Evolutionary conservation across 2,888 invertebrate species (phyloP).

Genomic region (Anaspis maculata): DNA sequence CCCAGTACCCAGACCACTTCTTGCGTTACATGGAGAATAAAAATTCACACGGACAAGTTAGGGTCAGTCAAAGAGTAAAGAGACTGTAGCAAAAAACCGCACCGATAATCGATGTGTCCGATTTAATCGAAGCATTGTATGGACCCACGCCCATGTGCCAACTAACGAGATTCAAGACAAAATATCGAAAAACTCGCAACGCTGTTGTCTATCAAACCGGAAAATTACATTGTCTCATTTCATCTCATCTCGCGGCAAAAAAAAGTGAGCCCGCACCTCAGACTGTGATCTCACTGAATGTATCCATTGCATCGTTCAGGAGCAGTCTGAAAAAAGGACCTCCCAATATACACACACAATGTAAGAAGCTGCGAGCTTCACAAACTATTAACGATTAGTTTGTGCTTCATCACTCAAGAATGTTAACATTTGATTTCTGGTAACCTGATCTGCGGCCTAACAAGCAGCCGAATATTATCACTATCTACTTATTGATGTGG

Average conservation of each 20-base stretch:
- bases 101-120: conserved; percentile 23
- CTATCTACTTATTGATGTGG: conserved; percentile 28
- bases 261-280: conserved; percentile 16
- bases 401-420: conserved; percentile 40
- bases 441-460: conserved; percentile 35
- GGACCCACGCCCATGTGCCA: conserved; percentile 20
- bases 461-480: conserved; percentile 26
- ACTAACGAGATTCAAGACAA: conserved; percentile 27
- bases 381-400: conserved; percentile 39
- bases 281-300: conserved; percentile 19
- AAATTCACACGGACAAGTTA: too few species aligned
- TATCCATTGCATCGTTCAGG: conserved; percentile 4
- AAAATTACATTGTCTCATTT: conserved; percentile 40
- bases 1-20: too few species aligned
- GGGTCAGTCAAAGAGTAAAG: too few species aligned
- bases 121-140: conserved; percentile 22
- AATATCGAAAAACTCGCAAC: conserved; percentile 27
- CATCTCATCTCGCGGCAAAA: conserved; percentile 28
- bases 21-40: too few species aligned
- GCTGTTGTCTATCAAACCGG: conserved; percentile 37
- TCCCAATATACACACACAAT: conserved; percentile 29
- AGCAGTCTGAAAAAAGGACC: conserved; percentile 24
- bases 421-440: conserved; percentile 39
- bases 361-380: conserved; percentile 37
- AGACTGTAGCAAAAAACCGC: too few species aligned